Evolutionary conservation across 2,797 vertebrate species (phyloP), one percentile per base, ranked within the genome.

Genomic region (Microhierax caerulescens): DNA sequence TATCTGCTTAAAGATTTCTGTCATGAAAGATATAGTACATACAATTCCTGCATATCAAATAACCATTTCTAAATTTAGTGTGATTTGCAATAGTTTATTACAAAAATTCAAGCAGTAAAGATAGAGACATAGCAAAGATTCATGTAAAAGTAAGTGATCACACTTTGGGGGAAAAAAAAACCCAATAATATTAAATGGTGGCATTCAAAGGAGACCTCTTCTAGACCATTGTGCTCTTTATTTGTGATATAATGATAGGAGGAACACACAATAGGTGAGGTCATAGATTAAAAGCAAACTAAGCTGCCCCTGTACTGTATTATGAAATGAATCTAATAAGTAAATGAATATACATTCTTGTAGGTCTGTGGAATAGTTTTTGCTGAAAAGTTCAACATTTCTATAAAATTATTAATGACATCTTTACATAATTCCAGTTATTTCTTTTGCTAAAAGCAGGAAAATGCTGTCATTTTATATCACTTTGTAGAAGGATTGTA

Each of bases 111-210:
- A 57, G 27, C 28, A 77, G 32, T 53, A 86, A 88, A 72, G 7
- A 22, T 5, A 63, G 14, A 59, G 12, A n/a, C 25, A 39, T 16
- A 61, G 11, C 25, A 91, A 15, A n/a, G 10, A 54, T 79, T 63
- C 5, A 36, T 22, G 8, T 41, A 45, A 70, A 90, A 80, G 34
- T 64, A 80, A 43, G 25, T 51, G 54, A 75, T 47, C 10, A 17
- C 3, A 36, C 1, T 43, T 30, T 11, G 18, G 15, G 15, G 3
- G 0, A 15, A 9, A 57, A 51, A 47, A 67, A 7, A 0, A 0
- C 2, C 0, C 4, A 34, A 15, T 60, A 36, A 68, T 41, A 74
- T 39, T 47, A 85, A 69, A 65, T 36, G 2, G 1, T 39, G 24
- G 24, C 4, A 87, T 95, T 69, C 30, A 72, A 57, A 65, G 14